Base-by-base conservation (phyloP, 1,140 invertebrate species). In the Euura lappo region DNA sequence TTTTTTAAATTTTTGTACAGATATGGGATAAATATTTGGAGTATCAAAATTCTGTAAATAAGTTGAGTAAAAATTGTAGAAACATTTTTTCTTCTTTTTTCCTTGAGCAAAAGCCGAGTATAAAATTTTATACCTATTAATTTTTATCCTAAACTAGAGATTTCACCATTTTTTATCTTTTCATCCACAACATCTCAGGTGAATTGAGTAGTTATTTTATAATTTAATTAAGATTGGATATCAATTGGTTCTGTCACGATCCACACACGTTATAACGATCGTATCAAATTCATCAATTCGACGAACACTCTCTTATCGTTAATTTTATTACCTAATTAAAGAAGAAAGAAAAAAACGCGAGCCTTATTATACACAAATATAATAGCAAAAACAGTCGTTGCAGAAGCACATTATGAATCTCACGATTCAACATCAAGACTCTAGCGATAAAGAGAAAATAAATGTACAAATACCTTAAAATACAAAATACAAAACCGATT, bases 1-100 rank as follows among this genome's bases (percentile, higher is more conserved):
- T 28, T 28, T 28, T 28, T 28, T 28, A 28, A 11, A 60, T 3
- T 60, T 60, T 60, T 60, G 51, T 60, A 60, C 51, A 60, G 51
- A 60, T 60, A 60, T 60, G 3, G 51, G 51, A 60, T 60, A 60
- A 60, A 60, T 60, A 60, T 60, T 60, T 60, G 51, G 51, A 60
- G 51, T 60, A 60, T 60, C 51, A 60, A 60, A 60, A 60, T 60
- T 60, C 3, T 60, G 3, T 60, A 60, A 60, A 60, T 60, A 60
- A 60, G 13, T 60, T 60, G 10, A 11, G 51, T 60, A 60, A 60
- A 60, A 60, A 60, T 60, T 60, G 51, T 60, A 60, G 51, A 60
- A 60, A 60, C 51, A 6, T 60, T 60, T 60, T 60, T 28, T 28
- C 28, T 28, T 28, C 28, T 28, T 28, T 28, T 0, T 28, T 28